These are phyloP conservation scores for Benitochromis conjunctus DNA, from an alignment of 2,113 vertebrate species.

Conservation along the genomic window DNA sequence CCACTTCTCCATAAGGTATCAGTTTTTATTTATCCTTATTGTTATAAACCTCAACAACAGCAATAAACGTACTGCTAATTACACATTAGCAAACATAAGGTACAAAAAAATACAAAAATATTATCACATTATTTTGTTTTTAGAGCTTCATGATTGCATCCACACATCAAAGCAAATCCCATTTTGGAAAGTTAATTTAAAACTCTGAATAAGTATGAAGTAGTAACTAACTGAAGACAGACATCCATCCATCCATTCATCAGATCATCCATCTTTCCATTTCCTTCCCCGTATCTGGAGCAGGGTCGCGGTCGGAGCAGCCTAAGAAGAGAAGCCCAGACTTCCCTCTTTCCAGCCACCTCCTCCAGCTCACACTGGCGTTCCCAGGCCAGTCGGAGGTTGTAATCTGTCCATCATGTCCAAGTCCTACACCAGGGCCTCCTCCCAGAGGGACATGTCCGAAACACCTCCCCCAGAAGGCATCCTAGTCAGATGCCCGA, in stretches of 20 bases:
- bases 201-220: not conserved
- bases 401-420: not conserved
- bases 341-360: not conserved
- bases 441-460: not conserved
- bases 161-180: accelerated
- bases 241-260: not conserved
- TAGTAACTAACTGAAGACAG: not conserved
- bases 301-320: no score
- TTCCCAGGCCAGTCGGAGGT: not conserved
- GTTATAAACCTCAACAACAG: not conserved
- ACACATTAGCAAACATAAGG: not conserved
- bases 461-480: not conserved
- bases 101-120: not conserved
- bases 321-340: not conserved
- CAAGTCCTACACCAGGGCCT: not conserved
- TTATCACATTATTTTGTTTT: not conserved
- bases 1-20: not conserved
- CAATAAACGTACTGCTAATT: not conserved
- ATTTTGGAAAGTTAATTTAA: not conserved
- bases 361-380: not conserved
- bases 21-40: not conserved
- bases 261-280: not conserved
- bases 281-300: accelerated
- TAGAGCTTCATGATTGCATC: not conserved
- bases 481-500: not conserved